Evolutionary conservation across 2,888 invertebrate genomes (phyloP), one percentile per base, ranked within the genome.

Genomic region (Dexiosoma caninum): DNA sequence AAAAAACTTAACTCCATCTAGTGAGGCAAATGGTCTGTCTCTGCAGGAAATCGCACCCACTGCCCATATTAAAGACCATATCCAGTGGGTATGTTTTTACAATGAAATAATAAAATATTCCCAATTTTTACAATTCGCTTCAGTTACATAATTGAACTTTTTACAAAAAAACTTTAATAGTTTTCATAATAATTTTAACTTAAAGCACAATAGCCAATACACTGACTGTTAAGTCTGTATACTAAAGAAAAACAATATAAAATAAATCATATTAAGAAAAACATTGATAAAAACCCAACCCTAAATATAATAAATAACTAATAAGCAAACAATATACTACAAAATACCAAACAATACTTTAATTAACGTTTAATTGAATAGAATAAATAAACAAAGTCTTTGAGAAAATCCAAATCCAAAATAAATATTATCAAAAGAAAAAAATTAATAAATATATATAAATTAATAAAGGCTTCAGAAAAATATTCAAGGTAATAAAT

Each of bases 401-500:
- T 40, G 30, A 14, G 14, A 23, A 69, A 69, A 59, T 19, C 12
- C n/a, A 27, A n/a, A n/a, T n/a, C n/a, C n/a, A n/a, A 32, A 75
- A 60, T 12, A 42, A 60, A 32, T 21, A 10, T 27, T n/a, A 10
- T 46, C 14, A 42, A 59, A 59, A 30, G 23, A 14, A 30, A 51
- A 62, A n/a, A 14, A 51, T 14, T 12, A 19, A 71, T 27, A 51
- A 60, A 53, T n/a, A n/a, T n/a, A n/a, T n/a, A n/a, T n/a, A n/a
- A n/a, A n/a, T n/a, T n/a, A n/a, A n/a, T n/a, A n/a, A n/a, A n/a
- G n/a, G n/a, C n/a, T n/a, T n/a, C n/a, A n/a, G n/a, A n/a, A n/a
- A n/a, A n/a, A 40, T 66, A 81, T 80, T 79, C 83, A 85, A 84
- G 84, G 82, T 83, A 85, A 81, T 77, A 75, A 72, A 77, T 71